Conservation (phyloP, 2,888 invertebrate genomes). For the Zaprionus lineosus region DNA sequence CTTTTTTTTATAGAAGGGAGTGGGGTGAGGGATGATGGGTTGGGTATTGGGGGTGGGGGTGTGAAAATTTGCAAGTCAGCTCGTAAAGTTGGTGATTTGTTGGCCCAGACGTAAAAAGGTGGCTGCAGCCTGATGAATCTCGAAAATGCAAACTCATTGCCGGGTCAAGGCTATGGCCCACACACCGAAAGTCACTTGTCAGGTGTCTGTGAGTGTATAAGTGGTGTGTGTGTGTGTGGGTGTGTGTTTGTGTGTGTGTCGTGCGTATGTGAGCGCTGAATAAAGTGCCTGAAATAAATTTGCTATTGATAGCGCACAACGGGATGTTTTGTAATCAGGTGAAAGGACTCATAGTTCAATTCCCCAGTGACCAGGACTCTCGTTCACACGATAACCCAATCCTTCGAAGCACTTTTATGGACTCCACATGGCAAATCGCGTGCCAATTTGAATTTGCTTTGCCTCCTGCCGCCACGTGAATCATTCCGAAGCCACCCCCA, state of each 20-base stretch:
- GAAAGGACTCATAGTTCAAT: slow-evolving; percentile 56
- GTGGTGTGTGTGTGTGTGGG: no score
- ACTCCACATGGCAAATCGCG: slow-evolving; percentile 67
- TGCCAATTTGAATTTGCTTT: slow-evolving; percentile 70
- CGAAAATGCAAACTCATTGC: slow-evolving; percentile 52
- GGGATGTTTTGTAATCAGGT: slow-evolving; percentile 56
- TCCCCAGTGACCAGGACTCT: slow-evolving; percentile 41
- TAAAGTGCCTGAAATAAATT: slow-evolving; percentile 52
- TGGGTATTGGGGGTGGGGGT: no score
- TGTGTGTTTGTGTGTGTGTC: no score
- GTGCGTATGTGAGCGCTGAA: slow-evolving; percentile 12
- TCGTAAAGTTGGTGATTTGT: slow-evolving; percentile 62
- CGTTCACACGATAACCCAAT: slow-evolving; percentile 66
- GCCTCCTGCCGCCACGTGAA: slow-evolving; percentile 17
- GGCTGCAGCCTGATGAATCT: slow-evolving; percentile 42
- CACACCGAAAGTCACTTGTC: not conserved
- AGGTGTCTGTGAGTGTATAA: no score
- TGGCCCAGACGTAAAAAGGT: slow-evolving; percentile 45
- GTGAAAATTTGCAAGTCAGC: slow-evolving; percentile 66
- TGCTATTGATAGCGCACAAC: slow-evolving; percentile 54
- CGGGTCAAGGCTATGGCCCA: slow-evolving; percentile 53
- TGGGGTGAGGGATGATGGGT: no score
- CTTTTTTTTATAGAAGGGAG: no score
- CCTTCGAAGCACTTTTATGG: slow-evolving; percentile 67
- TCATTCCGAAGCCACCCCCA: slow-evolving; percentile 2